phyloP scores from a whole-genome alignment of 2,797 vertebrate genomes.

The Sandelia bainsii region DNA sequence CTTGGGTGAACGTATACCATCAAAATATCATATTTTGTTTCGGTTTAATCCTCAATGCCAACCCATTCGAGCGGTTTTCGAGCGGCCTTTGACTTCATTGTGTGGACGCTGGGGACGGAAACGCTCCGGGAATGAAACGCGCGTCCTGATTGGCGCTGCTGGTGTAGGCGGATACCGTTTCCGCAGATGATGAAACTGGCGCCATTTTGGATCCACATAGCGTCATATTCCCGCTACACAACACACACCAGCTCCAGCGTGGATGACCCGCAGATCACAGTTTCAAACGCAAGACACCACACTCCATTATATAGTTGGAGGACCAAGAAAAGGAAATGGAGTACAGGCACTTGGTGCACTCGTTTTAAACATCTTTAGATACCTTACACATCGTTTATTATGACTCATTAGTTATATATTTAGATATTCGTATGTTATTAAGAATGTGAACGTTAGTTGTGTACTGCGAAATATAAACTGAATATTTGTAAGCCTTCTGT shows the following conservation, averaged over 20 bases:
- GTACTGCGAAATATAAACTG: not conserved
- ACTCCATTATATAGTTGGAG: slow-evolving; percentile 78
- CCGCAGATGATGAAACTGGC: slow-evolving; percentile 57
- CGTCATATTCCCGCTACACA: not conserved
- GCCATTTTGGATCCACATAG: slow-evolving; percentile 82
- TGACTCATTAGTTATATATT: not conserved
- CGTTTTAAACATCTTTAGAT: slow-evolving; percentile 15
- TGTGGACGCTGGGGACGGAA: slow-evolving; percentile 75
- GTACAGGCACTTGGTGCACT: slow-evolving; percentile 63
- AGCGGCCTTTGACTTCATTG: slow-evolving; percentile 85
- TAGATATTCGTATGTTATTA: not conserved
- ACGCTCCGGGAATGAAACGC: slow-evolving; percentile 68
- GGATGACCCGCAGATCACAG: slow-evolving; percentile 53
- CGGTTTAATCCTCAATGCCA: slow-evolving; percentile 82
- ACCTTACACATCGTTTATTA: not conserved
- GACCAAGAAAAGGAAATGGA: slow-evolving; percentile 80
- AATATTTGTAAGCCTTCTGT: not conserved
- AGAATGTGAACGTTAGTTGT: not conserved
- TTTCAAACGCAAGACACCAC: slow-evolving; percentile 66
- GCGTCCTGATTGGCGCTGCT: slow-evolving; percentile 70
- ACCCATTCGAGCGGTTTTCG: slow-evolving; percentile 80
- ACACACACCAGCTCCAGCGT: slow-evolving; percentile 58
- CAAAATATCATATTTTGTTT: slow-evolving; percentile 78
- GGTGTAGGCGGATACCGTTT: slow-evolving; percentile 70
- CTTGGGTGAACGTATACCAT: slow-evolving; percentile 65